Percentiles rank a stretch among this genome's conserved stretches.
Evolutionary conservation across 2,888 invertebrate species (phyloP).

Genomic region (Megaustenia siamemsis): DNA sequence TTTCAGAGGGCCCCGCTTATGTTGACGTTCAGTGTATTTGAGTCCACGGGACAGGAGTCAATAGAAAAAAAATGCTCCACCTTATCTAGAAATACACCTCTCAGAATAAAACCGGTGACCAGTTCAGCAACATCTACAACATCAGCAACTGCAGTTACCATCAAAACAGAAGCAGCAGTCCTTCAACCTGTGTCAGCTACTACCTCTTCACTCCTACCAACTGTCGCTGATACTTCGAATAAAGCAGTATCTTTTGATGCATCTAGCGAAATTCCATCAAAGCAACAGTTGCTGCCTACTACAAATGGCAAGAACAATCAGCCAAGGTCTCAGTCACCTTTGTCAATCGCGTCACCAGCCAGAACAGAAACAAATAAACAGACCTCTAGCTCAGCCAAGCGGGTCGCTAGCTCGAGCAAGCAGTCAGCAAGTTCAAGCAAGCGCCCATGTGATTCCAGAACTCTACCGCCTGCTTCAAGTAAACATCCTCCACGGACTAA

Average conservation of each 20-base stretch:
- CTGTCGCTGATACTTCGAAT: no score
- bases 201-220: no score
- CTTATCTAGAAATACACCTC: neutral
- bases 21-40: slow-evolving; percentile 47
- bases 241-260: neutral
- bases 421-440: neutral
- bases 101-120: neutral
- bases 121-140: neutral
- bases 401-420: neutral
- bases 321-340: neutral
- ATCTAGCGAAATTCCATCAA: neutral
- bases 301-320: neutral
- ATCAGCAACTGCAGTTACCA: neutral
- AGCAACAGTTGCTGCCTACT: neutral
- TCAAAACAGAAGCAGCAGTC: neutral
- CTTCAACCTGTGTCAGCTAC: neutral
- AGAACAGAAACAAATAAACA: neutral
- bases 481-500: slow-evolving; percentile 13
- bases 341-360: neutral
- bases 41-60: neutral
- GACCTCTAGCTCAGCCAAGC: neutral
- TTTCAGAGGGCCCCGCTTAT: slow-evolving; percentile 43
- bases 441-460: neutral
- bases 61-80: neutral
- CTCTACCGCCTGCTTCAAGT: neutral